phyloP scores from a whole-genome alignment of 2,113 vertebrate genomes.

The Bubo blakistoni region DNA sequence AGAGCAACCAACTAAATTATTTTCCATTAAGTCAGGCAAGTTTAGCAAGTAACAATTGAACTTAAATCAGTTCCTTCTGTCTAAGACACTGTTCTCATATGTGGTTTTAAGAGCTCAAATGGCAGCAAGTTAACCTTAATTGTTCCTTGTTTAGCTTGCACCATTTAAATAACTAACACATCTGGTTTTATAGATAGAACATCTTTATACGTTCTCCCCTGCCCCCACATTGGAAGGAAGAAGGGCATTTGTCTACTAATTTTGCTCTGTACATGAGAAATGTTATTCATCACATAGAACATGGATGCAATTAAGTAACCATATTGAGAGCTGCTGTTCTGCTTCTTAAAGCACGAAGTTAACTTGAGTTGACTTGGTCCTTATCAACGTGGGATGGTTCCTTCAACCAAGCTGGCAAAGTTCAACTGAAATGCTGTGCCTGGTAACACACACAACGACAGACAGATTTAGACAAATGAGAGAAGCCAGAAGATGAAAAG shows the following conservation, averaged over 20 bases:
- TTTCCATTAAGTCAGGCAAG: conserved; percentile 15
- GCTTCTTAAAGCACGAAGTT: neutral
- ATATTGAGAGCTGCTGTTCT: neutral
- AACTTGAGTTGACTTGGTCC: neutral
- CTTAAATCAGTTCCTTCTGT: conserved; percentile 36
- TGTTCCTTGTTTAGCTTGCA: conserved; percentile 29
- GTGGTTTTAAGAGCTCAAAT: conserved; percentile 40
- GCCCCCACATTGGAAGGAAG: neutral
- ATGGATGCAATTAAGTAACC: conserved; percentile 44
- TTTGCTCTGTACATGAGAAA: neutral
- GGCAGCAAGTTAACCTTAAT: conserved; percentile 36
- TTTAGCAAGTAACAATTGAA: conserved; percentile 17
- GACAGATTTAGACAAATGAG: neutral
- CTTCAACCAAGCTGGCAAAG: neutral
- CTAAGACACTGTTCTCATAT: neutral
- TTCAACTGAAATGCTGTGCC: neutral
- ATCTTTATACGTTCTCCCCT: neutral
- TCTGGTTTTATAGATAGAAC: conserved; percentile 38
- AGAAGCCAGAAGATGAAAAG: neutral
- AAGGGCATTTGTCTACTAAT: conserved; percentile 17
- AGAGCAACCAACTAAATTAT: neutral
- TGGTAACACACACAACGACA: fast-evolving
- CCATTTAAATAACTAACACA: conserved; percentile 27
- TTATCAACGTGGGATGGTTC: neutral
- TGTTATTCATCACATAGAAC: conserved; percentile 7